A percentile compares a stretch with the other conserved stretches of the same genome.
phyloP scores from a whole-genome alignment of 2,113 vertebrate species.

The Macroglossus sobrinus region DNA sequence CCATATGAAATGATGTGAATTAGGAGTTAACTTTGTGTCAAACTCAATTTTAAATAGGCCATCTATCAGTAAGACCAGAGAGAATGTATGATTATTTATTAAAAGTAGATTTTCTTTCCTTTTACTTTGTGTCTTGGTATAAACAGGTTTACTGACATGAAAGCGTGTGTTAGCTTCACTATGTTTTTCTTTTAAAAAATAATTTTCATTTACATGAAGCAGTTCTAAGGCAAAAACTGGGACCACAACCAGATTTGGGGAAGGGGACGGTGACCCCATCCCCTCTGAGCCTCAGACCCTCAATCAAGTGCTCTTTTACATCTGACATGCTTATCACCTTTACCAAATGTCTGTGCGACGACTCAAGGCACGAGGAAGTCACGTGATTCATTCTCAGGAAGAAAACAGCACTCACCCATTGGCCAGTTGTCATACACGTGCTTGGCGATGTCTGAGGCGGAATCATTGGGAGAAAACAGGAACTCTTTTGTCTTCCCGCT shows the following conservation, averaged over 20 bases:
- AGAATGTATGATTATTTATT: neutral
- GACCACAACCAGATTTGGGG: neutral
- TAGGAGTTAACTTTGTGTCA: constrained; percentile 1
- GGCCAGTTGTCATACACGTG: constrained; percentile 99
- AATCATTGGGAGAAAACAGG: constrained; percentile 96
- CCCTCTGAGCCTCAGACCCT: neutral
- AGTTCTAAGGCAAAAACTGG: neutral
- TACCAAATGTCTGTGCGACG: constrained; percentile 14
- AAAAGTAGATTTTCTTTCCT: neutral
- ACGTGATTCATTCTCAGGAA: neutral
- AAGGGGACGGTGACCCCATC: neutral
- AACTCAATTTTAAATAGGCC: neutral
- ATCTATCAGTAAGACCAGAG: neutral
- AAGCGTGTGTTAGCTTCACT: neutral
- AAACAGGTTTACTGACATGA: neutral
- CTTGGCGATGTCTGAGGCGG: constrained; percentile 97
- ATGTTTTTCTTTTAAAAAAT: neutral
- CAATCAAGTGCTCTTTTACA: neutral
- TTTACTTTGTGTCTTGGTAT: neutral
- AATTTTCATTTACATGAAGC: neutral
- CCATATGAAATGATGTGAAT: neutral
- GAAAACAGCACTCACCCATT: constrained; percentile 90
- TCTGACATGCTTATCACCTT: neutral
- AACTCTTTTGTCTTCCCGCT: constrained; percentile 99
- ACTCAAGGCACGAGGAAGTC: neutral